These are phyloP conservation scores for Gila orcuttii DNA, from an alignment of 2,113 vertebrate genomes.

Conservation along the genomic window DNA sequence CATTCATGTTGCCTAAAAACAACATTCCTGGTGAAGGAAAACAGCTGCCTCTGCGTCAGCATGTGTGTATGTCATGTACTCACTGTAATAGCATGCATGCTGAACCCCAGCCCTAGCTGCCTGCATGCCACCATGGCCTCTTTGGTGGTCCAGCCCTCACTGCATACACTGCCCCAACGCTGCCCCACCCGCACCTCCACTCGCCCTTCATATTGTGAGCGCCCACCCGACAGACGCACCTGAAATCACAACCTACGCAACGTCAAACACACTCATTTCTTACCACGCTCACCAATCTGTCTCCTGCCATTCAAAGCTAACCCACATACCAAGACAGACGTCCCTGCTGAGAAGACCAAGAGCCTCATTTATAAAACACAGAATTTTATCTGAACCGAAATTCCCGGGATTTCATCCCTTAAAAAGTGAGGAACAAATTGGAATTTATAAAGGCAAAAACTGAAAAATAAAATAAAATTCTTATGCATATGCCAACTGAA, in stretches of 20 bases:
- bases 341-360: neutral
- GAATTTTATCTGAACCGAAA: neutral
- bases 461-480: too few species aligned
- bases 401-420: neutral
- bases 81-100: slow-evolving; percentile 87
- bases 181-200: slow-evolving; percentile 85
- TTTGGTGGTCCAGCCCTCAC: slow-evolving; percentile 84
- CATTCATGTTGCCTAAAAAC: neutral
- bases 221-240: slow-evolving; percentile 84
- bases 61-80: slow-evolving; percentile 67
- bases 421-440: neutral
- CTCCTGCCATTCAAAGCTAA: neutral
- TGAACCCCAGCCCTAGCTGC: slow-evolving; percentile 87
- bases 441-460: neutral
- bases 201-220: slow-evolving; percentile 80
- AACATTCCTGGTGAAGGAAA: neutral
- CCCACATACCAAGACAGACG: neutral
- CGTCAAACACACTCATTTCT: slow-evolving; percentile 33
- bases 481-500: neutral
- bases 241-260: slow-evolving; percentile 66
- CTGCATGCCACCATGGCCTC: slow-evolving; percentile 88
- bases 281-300: neutral
- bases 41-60: slow-evolving; percentile 5
- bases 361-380: neutral
- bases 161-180: slow-evolving; percentile 87